Evolutionary conservation across 2,888 invertebrate genomes (phyloP).

Genomic region (Alsophila aescularia): DNA sequence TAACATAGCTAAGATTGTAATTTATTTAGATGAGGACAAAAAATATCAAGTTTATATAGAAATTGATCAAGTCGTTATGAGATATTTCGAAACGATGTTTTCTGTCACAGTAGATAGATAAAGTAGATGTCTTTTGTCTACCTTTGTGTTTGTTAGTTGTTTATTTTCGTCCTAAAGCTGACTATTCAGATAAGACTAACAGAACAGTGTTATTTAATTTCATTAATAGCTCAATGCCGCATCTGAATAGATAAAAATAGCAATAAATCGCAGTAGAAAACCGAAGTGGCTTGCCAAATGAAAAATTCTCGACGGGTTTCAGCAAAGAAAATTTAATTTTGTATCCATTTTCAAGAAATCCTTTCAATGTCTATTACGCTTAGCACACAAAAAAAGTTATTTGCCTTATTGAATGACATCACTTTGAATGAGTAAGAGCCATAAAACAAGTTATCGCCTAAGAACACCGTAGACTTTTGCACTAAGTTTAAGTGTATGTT

Average conservation of each 20-base stretch:
- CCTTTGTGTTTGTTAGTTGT: not conserved
- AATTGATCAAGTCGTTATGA: no score
- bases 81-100: no score
- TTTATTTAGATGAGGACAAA: no score
- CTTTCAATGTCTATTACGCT: slow-evolving; percentile 45
- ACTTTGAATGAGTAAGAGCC: slow-evolving; percentile 64
- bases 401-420: slow-evolving; percentile 57
- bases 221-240: not conserved
- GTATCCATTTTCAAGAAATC: slow-evolving; percentile 18
- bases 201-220: not conserved
- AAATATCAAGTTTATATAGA: no score
- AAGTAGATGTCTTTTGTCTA: not conserved
- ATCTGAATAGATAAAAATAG: not conserved
- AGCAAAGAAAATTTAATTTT: slow-evolving; percentile 10
- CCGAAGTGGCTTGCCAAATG: slow-evolving; percentile 2
- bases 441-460: slow-evolving; percentile 70
- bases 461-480: slow-evolving; percentile 55
- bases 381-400: slow-evolving; percentile 65
- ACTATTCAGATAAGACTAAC: no score
- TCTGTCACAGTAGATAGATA: no score
- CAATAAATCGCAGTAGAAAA: not conserved
- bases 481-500: slow-evolving; percentile 58
- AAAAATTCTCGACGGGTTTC: slow-evolving; percentile 15
- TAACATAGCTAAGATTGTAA: no score
- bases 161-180: no score